Evolutionary conservation across 2,113 vertebrate species (phyloP), one percentile per base, ranked within the genome.

Genomic region (Burhinus oedicnemus): DNA sequence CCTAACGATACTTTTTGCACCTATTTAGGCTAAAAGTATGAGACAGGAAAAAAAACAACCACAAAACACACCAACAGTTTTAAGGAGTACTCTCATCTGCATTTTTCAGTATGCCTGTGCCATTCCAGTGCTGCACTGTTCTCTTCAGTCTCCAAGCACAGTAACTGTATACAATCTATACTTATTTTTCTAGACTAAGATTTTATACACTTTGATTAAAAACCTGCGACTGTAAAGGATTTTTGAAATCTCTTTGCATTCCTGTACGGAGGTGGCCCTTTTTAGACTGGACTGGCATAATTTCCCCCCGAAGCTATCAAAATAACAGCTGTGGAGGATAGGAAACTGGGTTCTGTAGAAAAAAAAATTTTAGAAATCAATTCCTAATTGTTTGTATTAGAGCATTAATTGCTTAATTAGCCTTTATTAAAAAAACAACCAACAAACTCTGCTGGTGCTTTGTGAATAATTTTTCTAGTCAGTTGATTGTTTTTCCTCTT

Each of bases 181-280:
- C 97, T 94, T 98, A 98, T 98, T 98, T 98, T 98, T 98, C 97
- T 98, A 98, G 96, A 97, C 95, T 97, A 97, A 97, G 93, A 96
- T 96, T 97, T 97, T 98, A 97, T 96, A 97, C 96, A 95, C 93
- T 97, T 97, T 96, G 96, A 96, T 97, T 97, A 95, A 88, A 97
- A 92, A 42, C 54, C 61, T 94, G 93, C 45, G 17, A 76, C 52
- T 78, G 51, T 52, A 85, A 55, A 95, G 94, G 86, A 90, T 75
- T 91, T 87, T 94, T 66, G 44, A 78, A 82, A 89, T 85, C 77
- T 82, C 65, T 96, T 75, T 36, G 70, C 83, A 68, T 95, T 97
- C 81, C 91, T 95, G 70, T 82, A 68, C 25, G 2, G 4, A 91
- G 62, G 45, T 92, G 90, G 85, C 84, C 36, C 19, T 96, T 92